Conservation (phyloP, 30 jellyfish, hydroid and myxozoan genomes). For the Phacellophora camtschatica region DNA sequence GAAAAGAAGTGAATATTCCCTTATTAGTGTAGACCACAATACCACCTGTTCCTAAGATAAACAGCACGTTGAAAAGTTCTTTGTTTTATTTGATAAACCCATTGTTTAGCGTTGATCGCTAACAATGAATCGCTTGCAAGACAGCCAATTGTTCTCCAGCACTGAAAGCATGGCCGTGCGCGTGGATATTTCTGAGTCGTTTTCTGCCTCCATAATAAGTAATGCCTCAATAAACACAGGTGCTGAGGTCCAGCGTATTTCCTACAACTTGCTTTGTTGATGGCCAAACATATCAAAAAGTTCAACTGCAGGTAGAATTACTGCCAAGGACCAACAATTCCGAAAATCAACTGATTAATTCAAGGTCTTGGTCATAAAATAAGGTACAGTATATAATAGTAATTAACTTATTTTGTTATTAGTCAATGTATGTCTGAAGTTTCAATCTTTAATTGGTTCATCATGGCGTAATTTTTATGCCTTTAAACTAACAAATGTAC, state of each 20-base stretch:
- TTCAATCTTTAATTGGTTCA: too few relatives aligned
- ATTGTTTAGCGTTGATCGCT: conserved; percentile 64
- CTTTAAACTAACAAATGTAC: too few relatives aligned
- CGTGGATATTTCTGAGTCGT: conserved; percentile 38
- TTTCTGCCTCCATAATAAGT: background rate
- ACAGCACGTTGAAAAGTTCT: conserved; percentile 55
- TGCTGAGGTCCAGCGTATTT: conserved; percentile 3
- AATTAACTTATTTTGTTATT: too few relatives aligned
- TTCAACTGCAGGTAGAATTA: conserved; percentile 1
- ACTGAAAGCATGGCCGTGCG: conserved; percentile 62
- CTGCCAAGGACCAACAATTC: background rate
- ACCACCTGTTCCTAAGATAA: conserved; percentile 63
- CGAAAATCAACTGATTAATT: background rate
- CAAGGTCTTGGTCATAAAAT: background rate
- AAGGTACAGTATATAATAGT: too few relatives aligned
- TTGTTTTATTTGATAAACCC: conserved; percentile 59
- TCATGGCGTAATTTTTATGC: too few relatives aligned
- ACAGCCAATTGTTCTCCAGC: conserved; percentile 51
- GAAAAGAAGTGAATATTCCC: too few relatives aligned
- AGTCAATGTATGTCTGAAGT: too few relatives aligned
- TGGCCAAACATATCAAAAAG: background rate
- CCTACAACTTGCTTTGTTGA: conserved; percentile 13
- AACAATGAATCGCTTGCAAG: conserved; percentile 57
- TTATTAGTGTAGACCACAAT: conserved; percentile 34
- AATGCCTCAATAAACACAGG: conserved; percentile 67